Conservation (phyloP, 2,113 vertebrate species). For the Cathartes aura region DNA sequence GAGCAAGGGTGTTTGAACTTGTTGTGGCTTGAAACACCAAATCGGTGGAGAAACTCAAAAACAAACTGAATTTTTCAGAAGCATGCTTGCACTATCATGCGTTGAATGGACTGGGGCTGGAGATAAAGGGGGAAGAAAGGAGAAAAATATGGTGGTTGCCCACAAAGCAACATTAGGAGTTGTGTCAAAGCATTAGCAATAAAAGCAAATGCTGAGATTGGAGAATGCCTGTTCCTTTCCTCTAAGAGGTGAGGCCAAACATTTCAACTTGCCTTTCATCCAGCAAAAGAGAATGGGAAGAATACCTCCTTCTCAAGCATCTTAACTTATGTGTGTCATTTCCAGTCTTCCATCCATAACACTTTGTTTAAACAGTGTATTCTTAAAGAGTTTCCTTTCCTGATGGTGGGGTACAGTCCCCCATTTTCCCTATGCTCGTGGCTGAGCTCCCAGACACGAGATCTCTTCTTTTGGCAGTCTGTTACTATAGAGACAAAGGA, state of each 20-base stretch:
- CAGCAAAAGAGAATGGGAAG: not conserved
- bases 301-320: not conserved
- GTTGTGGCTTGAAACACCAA: not conserved
- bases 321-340: not conserved
- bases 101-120: not conserved
- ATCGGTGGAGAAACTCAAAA: not conserved
- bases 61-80: not conserved
- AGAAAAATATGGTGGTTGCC: not conserved
- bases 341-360: not conserved
- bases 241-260: not conserved
- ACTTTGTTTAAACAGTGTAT: not conserved
- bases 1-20: not conserved
- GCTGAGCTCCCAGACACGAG: not conserved
- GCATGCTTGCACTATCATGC: not conserved
- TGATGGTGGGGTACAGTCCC: not conserved
- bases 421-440: not conserved
- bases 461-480: not conserved
- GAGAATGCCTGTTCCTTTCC: not conserved
- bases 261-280: not conserved
- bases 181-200: not conserved
- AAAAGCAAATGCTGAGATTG: not conserved
- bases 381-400: not conserved
- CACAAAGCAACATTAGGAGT: not conserved
- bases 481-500: conserved; percentile 38
- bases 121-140: not conserved